Evolutionary conservation across 2,113 vertebrate species (phyloP), one percentile per base, ranked within the genome.

Genomic region (Sapajus apella): DNA sequence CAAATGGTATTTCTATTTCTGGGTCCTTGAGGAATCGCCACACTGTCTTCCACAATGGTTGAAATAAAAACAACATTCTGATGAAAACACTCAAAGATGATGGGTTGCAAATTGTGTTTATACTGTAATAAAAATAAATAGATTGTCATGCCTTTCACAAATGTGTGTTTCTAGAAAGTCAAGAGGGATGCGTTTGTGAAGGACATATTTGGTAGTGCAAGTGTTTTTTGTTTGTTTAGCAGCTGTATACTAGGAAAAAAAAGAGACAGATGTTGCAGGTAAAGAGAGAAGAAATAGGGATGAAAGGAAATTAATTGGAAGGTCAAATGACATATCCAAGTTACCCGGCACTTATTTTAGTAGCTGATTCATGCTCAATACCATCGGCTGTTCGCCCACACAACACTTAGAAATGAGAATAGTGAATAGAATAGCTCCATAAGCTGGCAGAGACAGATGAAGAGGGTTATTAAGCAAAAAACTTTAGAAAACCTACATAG

Each of bases 321-420:
- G 97, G 95, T 96, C 95, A 96, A 81, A 87, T 96, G 95, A 84
- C 91, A 94, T 73, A 87, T 93, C 81, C 45, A 56, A 92, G 88
- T 92, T 95, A 85, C 47, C 40, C 72, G 56, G 96, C 27, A 95
- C 95, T 97, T 95, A 96, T 96, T 97, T 96, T 94, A 95, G 97
- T 58, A 75, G 70, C 90, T 97, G 97, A 96, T 96, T 97, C 96
- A 94, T 85, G 64, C 76, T 92, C 76, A 50, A 8, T 40, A 55
- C 61, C 56, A 91, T 70, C 6, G 40, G 45, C 80, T 82, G 8
- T 72, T 94, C 80, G 77, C 94, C 97, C 72, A 92, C 94, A 96
- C 90, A 40, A 75, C 30, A 9, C 56, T 73, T 83, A 92, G 90
- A 43, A 73, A n/a, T 70, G 84, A 92, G 70, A 88, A 13, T 17